phyloP scores from a whole-genome alignment of 2,888 invertebrate species.

The Mystacides longicornis region DNA sequence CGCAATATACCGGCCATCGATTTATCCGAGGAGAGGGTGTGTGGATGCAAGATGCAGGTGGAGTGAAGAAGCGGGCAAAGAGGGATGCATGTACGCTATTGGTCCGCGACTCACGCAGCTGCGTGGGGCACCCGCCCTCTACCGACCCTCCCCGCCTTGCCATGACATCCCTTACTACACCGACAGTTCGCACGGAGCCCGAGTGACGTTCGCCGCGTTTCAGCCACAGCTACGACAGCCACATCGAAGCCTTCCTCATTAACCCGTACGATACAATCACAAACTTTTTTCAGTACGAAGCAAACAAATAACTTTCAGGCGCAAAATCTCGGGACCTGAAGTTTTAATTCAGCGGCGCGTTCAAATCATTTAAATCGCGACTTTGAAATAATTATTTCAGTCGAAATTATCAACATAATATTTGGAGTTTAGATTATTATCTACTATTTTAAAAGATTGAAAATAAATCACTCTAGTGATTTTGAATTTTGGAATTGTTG shows the following conservation, averaged over 20 bases:
- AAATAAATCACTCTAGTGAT: not conserved
- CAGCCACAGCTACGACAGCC: slow-evolving; percentile 10
- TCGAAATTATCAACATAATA: no score
- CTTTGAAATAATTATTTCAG: no score
- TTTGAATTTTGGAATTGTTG: slow-evolving; percentile 12
- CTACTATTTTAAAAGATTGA: not conserved
- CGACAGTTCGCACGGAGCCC: slow-evolving; percentile 34
- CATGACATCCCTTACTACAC: slow-evolving; percentile 35
- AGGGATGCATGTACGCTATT: slow-evolving; percentile 27
- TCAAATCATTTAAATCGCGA: no score
- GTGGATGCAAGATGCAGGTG: slow-evolving; percentile 40
- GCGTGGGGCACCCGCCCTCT: slow-evolving; percentile 38
- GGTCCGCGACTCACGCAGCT: slow-evolving; percentile 27
- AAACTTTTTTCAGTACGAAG: slow-evolving; percentile 1
- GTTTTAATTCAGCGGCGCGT: no score
- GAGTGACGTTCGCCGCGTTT: slow-evolving; percentile 36
- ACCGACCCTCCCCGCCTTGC: slow-evolving; percentile 31
- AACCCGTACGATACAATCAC: slow-evolving; percentile 5
- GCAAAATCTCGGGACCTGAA: not conserved
- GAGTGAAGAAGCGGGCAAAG: slow-evolving; percentile 36
- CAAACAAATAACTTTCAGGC: not conserved
- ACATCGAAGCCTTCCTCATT: not conserved
- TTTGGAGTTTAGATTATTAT: no score
- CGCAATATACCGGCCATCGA: slow-evolving; percentile 32
- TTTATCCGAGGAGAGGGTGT: slow-evolving; percentile 34